phyloP scores from a whole-genome alignment of 2,797 vertebrate species.

The Siniperca obscura region DNA sequence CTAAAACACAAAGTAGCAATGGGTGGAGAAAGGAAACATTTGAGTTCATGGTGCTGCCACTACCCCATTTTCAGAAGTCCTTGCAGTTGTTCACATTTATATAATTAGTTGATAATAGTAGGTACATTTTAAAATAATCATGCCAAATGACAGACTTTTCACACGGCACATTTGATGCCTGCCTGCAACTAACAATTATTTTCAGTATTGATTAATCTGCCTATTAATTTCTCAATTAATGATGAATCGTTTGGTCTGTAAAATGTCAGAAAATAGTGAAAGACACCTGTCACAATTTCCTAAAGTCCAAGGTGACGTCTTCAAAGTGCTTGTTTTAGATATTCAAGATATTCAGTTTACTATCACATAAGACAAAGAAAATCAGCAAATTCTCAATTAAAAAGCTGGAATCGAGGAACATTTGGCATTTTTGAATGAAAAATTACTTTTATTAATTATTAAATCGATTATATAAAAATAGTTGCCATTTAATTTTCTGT shows the following conservation, averaged over 20 bases:
- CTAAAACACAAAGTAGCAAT: slow-evolving; percentile 13
- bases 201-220: not conserved
- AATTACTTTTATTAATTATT: not conserved
- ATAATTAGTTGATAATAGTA: not conserved
- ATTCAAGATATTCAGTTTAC: not conserved
- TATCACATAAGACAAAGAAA: not conserved
- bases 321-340: not conserved
- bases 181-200: not conserved
- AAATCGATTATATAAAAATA: not conserved
- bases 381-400: not conserved
- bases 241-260: not conserved
- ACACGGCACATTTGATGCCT: not conserved
- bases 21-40: not conserved
- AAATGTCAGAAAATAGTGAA: not conserved
- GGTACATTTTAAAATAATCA: not conserved
- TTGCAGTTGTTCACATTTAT: not conserved
- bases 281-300: not conserved
- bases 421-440: not conserved
- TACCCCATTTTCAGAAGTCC: not conserved
- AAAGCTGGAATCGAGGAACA: not conserved
- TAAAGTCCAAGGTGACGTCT: not conserved
- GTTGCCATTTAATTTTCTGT: not conserved
- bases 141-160: not conserved
- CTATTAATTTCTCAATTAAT: not conserved
- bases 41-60: not conserved